These are phyloP conservation scores for Dromiciops gliroides DNA, from an alignment of 2,113 vertebrate genomes.

Conservation along the genomic window DNA sequence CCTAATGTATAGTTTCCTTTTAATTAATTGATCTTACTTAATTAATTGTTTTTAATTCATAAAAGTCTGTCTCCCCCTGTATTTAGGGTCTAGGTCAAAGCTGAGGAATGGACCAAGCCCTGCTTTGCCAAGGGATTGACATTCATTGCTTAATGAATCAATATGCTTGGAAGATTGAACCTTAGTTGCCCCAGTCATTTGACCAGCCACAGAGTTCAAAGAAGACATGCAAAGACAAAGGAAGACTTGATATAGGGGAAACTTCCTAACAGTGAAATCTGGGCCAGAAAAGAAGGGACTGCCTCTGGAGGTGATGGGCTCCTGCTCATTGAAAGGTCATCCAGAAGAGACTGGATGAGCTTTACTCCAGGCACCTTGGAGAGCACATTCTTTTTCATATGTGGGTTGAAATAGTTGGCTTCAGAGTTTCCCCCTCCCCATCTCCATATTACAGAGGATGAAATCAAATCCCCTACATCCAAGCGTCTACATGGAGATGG, in stretches of 20 bases:
- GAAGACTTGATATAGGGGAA: background rate
- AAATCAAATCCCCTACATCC: background rate
- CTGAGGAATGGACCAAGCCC: background rate
- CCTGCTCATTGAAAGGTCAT: background rate
- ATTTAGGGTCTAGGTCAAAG: background rate
- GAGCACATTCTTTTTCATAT: background rate
- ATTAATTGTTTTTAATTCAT: background rate
- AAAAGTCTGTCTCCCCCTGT: background rate
- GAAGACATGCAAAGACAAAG: background rate
- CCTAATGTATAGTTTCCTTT: no score
- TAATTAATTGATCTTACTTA: background rate
- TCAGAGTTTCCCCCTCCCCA: background rate
- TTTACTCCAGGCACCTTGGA: background rate
- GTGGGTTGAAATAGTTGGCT: background rate
- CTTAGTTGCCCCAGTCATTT: background rate
- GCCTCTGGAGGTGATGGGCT: background rate
- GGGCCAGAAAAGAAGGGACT: background rate
- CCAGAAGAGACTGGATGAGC: background rate
- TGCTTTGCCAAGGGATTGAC: background rate
- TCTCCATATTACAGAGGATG: background rate
- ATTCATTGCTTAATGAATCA: background rate
- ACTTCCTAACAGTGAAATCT: background rate
- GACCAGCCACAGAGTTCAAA: background rate
- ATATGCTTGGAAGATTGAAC: background rate
- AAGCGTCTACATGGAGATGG: background rate